Conservation (phyloP, 2,113 vertebrate species). For the Nestor notabilis region DNA sequence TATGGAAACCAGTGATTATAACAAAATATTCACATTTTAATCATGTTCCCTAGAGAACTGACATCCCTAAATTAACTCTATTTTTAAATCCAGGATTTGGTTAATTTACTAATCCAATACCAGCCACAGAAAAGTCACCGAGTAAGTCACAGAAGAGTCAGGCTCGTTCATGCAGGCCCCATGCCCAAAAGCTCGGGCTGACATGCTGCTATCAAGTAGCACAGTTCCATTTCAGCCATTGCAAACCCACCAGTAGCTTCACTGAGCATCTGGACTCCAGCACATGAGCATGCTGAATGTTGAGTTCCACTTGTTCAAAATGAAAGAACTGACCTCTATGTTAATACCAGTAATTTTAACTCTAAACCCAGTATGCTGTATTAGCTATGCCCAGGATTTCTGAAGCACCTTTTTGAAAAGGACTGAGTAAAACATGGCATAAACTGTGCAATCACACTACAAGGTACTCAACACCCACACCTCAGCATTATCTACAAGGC, state of each 20-base stretch:
- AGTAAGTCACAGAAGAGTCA: not conserved
- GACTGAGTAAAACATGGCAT: fast-evolving
- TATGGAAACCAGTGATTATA: conserved; percentile 42
- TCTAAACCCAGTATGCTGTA: fast-evolving
- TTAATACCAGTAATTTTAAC: not conserved
- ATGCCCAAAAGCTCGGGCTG: fast-evolving
- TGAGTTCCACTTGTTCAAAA: not conserved
- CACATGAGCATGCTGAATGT: fast-evolving
- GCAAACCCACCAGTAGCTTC: not conserved
- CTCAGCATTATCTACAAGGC: not conserved
- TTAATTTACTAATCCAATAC: not conserved
- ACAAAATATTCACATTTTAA: conserved; percentile 50
- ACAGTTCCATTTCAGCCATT: not conserved
- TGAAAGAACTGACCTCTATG: not conserved
- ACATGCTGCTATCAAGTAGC: not conserved
- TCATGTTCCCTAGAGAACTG: not conserved
- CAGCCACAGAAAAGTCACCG: not conserved
- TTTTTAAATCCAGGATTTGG: not conserved
- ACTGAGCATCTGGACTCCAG: not conserved
- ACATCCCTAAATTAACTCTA: not conserved
- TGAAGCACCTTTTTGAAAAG: not conserved
- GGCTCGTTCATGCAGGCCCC: fast-evolving
- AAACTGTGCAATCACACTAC: not conserved
- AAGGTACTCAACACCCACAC: not conserved
- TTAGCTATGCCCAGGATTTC: not conserved